Evolutionary conservation across 1,140 invertebrate species (phyloP).

Genomic region (Cherax quadricarinatus): DNA sequence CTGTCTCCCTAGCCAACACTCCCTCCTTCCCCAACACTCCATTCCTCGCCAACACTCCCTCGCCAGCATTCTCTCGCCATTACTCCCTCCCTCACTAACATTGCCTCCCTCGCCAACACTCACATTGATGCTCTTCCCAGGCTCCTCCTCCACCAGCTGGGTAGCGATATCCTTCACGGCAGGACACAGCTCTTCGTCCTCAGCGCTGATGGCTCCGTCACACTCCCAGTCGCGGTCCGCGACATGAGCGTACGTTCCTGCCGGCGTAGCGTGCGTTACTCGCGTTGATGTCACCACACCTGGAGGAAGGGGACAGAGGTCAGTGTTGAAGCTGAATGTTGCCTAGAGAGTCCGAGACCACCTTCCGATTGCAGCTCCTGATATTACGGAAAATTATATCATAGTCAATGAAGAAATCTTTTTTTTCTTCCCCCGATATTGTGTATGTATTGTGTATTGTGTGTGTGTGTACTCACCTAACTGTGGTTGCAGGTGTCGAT

Average conservation of each 20-base stretch:
- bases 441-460: too few species aligned
- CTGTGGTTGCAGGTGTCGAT: too few species aligned
- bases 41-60: background rate
- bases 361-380: too few species aligned
- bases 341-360: too few species aligned
- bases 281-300: conserved; percentile 84
- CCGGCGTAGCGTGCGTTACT: conserved; percentile 94
- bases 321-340: background rate
- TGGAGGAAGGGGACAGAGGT: background rate
- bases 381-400: too few species aligned
- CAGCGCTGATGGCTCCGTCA: conserved; percentile 76
- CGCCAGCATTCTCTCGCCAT: background rate
- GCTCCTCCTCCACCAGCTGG: conserved; percentile 38
- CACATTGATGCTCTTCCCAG: conserved; percentile 17
- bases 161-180: background rate
- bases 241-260: conserved; percentile 88
- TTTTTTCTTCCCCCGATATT: too few species aligned
- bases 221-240: conserved; percentile 87
- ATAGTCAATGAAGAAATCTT: too few species aligned
- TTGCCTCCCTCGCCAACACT: background rate
- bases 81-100: background rate
- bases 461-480: too few species aligned
- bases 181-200: background rate
- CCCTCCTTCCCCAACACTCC: background rate
- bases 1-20: background rate